These are phyloP conservation scores for Orchesella cincta DNA, from an alignment of 1,140 invertebrate genomes.

Conservation along the genomic window DNA sequence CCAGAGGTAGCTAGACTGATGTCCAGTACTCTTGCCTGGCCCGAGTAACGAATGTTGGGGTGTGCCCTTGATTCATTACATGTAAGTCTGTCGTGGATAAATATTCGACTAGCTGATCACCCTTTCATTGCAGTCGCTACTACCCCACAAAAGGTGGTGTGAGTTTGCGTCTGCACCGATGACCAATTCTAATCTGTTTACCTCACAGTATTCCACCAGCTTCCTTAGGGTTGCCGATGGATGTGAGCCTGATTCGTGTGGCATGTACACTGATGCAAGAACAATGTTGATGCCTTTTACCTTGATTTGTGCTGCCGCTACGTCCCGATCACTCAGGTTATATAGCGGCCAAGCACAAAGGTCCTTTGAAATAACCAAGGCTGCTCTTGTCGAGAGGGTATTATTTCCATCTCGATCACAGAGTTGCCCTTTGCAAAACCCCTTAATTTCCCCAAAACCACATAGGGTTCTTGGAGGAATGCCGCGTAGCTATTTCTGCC, in stretches of 20 bases:
- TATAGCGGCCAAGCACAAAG: neutral
- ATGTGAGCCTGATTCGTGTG: neutral
- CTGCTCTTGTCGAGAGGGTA: no score
- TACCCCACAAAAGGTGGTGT: constrained; percentile 39
- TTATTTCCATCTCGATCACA: no score
- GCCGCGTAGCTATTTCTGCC: no score
- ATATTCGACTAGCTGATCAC: constrained; percentile 31
- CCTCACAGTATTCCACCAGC: constrained; percentile 27
- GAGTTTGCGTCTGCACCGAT: constrained; percentile 39
- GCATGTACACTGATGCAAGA: constrained; percentile 39
- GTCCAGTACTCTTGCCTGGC: constrained; percentile 35
- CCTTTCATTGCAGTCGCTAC: constrained; percentile 35
- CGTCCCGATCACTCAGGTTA: constrained; percentile 12
- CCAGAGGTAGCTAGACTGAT: constrained; percentile 20
- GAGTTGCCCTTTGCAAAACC: no score
- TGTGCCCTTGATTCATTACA: constrained; percentile 21
- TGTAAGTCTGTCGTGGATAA: neutral
- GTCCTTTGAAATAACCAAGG: neutral
- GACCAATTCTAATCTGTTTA: constrained; percentile 9
- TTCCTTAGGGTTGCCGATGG: neutral
- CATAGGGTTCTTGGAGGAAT: no score
- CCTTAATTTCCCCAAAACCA: no score
- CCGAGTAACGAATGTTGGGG: constrained; percentile 33
- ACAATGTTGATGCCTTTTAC: neutral
- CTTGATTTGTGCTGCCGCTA: neutral